phyloP scores from a whole-genome alignment of 1,140 invertebrate species.

The Orius insidiosus region DNA sequence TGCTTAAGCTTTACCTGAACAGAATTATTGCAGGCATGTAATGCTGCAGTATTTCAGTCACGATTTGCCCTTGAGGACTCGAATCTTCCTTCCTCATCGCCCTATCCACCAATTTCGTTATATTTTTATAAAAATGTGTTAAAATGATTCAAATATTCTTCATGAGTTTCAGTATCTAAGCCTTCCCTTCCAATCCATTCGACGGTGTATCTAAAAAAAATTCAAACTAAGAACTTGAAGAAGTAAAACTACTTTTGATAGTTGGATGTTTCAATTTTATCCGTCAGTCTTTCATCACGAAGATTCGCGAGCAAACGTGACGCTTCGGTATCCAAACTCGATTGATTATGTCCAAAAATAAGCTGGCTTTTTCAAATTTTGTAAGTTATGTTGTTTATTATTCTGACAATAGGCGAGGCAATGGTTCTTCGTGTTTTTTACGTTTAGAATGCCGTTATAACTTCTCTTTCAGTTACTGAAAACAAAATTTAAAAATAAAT shows the following conservation, averaged over 20 bases:
- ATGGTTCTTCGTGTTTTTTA: constrained; percentile 90
- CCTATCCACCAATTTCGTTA: constrained; percentile 78
- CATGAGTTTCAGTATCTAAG: constrained; percentile 77
- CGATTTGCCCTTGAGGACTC: constrained; percentile 81
- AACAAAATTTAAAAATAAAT: constrained; percentile 17
- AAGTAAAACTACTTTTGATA: constrained; percentile 49
- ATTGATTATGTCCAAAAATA: constrained; percentile 90
- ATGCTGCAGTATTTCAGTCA: constrained; percentile 92
- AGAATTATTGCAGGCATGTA: constrained; percentile 89
- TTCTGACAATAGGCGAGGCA: constrained; percentile 87
- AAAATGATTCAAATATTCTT: constrained; percentile 89
- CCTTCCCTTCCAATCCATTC: constrained; percentile 96
- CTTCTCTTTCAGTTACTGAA: constrained; percentile 90
- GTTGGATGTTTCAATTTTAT: constrained; percentile 76
- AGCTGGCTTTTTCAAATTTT: constrained; percentile 84
- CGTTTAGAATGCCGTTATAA: constrained; percentile 89
- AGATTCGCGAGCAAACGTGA: constrained; percentile 76
- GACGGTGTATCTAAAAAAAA: constrained; percentile 60
- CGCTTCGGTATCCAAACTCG: constrained; percentile 83
- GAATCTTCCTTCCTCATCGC: constrained; percentile 92
- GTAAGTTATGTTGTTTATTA: constrained; percentile 94
- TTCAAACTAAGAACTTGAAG: not conserved
- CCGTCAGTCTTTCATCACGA: constrained; percentile 68
- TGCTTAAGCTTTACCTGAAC: constrained; percentile 42
- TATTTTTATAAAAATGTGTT: constrained; percentile 85